A percentile compares a stretch with the other conserved stretches of the same genome.
phyloP scores from a whole-genome alignment of 1,140 invertebrate species.

The Megalonaias nervosa region DNA sequence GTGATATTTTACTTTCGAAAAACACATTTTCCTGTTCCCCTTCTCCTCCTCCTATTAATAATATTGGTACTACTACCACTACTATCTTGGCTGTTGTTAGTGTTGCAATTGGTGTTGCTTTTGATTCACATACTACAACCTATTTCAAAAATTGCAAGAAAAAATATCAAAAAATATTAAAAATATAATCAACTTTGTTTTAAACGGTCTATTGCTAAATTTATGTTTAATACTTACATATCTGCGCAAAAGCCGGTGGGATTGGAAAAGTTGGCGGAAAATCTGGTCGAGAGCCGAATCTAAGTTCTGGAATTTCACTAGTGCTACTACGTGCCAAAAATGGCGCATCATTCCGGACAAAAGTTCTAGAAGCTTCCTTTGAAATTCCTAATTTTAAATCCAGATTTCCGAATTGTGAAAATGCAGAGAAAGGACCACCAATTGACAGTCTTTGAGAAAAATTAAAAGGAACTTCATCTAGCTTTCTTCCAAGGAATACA shows the following conservation, averaged over 20 bases:
- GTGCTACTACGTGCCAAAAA: slow-evolving; percentile 1
- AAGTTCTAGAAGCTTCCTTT: neutral
- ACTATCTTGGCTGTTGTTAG: neutral
- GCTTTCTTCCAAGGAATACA: neutral
- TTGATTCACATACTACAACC: neutral
- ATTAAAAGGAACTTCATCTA: neutral
- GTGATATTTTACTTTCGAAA: neutral
- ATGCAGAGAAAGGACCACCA: slow-evolving; percentile 33
- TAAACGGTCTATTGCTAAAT: neutral
- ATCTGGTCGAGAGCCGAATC: neutral
- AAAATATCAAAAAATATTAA: neutral
- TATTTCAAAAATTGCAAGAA: neutral
- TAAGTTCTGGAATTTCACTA: neutral
- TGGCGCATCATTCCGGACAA: neutral
- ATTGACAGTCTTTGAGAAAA: neutral
- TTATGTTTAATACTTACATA: slow-evolving; percentile 31
- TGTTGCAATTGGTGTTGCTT: neutral
- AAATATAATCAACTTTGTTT: neutral
- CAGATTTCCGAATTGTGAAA: slow-evolving; percentile 16
- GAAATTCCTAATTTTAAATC: neutral
- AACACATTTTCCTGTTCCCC: neutral
- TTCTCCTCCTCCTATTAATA: neutral
- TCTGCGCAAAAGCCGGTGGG: slow-evolving; percentile 38
- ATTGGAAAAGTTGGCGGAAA: slow-evolving; percentile 21
- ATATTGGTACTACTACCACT: neutral